These are phyloP conservation scores for Platichthys stellatus DNA, from an alignment of 2,113 vertebrate species.

Conservation along the genomic window DNA sequence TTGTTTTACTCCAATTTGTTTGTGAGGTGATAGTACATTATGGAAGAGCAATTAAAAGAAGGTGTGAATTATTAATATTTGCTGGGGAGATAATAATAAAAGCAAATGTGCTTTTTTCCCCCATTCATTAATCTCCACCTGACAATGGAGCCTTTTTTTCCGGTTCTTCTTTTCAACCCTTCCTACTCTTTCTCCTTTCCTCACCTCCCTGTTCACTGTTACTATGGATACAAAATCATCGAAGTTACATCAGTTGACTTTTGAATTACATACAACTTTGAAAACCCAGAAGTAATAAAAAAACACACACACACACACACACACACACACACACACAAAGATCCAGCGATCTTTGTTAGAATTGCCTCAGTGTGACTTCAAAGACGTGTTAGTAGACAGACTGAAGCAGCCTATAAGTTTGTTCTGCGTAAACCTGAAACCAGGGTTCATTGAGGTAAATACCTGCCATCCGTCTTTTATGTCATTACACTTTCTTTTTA, in stretches of 20 bases:
- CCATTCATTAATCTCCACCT: slow-evolving; percentile 3
- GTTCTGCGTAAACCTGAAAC: too few species aligned
- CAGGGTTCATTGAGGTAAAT: too few species aligned
- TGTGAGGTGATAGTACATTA: slow-evolving; percentile 28
- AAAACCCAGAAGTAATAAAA: slow-evolving; percentile 18
- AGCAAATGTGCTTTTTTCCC: background rate
- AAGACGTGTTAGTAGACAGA: slow-evolving; percentile 10
- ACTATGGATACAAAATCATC: slow-evolving; percentile 48
- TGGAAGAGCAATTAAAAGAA: slow-evolving; percentile 42
- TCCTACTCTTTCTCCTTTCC: background rate
- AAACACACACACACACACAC: slow-evolving; percentile 23
- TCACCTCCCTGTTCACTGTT: slow-evolving; percentile 27
- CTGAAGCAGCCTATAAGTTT: too few species aligned
- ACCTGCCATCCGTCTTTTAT: too few species aligned
- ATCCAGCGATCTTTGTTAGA: slow-evolving; percentile 2
- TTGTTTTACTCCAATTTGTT: slow-evolving; percentile 13
- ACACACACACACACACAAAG: slow-evolving; percentile 29
- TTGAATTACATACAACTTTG: slow-evolving; percentile 14
- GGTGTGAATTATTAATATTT: slow-evolving; percentile 33
- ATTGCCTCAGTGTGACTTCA: slow-evolving; percentile 19
- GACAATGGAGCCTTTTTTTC: background rate
- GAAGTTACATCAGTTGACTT: slow-evolving; percentile 47
- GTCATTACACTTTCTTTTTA: too few species aligned
- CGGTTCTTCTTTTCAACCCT: background rate
- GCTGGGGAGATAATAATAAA: slow-evolving; percentile 19